phyloP scores from a whole-genome alignment of 1,140 invertebrate genomes.

The Onthophagus taurus region DNA sequence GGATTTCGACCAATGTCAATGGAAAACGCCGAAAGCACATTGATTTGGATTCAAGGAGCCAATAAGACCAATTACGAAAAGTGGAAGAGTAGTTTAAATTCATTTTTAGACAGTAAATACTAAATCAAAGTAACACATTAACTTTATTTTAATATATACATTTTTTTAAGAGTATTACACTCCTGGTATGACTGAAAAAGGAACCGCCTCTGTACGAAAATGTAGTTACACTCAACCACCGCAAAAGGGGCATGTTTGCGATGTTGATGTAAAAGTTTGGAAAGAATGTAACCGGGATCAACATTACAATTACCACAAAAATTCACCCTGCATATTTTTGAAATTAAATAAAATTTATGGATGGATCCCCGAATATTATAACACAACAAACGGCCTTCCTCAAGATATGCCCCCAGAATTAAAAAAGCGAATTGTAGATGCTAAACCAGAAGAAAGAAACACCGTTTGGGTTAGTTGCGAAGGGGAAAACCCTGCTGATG shows the following conservation, averaged over 20 bases:
- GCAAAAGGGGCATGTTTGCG: conserved; percentile 47
- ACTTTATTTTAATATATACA: conserved; percentile 2
- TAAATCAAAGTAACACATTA: not conserved
- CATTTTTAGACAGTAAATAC: conserved; percentile 58
- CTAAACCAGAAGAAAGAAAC: conserved; percentile 23
- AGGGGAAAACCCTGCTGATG: conserved; percentile 81
- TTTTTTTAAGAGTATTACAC: conserved; percentile 46
- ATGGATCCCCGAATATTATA: conserved; percentile 34
- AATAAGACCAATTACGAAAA: conserved; percentile 67
- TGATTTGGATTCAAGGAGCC: conserved; percentile 84
- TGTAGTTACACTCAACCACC: conserved; percentile 48
- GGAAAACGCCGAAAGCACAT: conserved; percentile 82
- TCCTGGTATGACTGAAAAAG: conserved; percentile 44
- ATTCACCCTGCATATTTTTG: conserved; percentile 55
- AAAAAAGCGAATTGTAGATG: conserved; percentile 47
- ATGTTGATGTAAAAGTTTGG: conserved; percentile 52
- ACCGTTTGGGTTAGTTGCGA: conserved; percentile 82
- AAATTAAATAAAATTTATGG: conserved; percentile 53
- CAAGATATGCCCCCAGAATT: conserved; percentile 44
- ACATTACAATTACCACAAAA: conserved; percentile 64
- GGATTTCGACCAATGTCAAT: conserved; percentile 86
- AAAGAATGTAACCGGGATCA: conserved; percentile 58
- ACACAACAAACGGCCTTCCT: conserved; percentile 29
- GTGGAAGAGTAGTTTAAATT: conserved; percentile 66
- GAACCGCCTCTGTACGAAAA: conserved; percentile 45